Conservation (phyloP, 37 sponge, comb jelly and placozoan genomes). For the Haliclona indistincta region DNA sequence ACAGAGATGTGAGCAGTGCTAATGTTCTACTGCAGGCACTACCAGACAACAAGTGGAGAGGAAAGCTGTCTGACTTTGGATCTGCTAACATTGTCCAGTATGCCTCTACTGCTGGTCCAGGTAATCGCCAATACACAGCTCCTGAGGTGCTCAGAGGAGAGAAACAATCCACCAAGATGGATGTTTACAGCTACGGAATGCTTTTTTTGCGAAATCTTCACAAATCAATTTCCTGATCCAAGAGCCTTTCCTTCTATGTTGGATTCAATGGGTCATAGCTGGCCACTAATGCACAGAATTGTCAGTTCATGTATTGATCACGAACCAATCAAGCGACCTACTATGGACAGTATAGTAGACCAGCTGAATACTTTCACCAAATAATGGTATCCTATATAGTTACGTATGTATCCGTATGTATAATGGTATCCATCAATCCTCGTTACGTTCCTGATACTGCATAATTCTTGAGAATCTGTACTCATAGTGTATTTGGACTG, state of each 20-base stretch:
- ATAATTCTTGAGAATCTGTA: too few species aligned
- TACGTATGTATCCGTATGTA: too few species aligned
- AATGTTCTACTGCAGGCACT: constrained; percentile 65
- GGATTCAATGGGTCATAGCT: neutral
- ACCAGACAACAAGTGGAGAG: constrained; percentile 22
- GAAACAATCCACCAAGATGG: constrained; percentile 59
- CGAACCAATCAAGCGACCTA: constrained; percentile 5
- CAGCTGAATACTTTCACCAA: too few species aligned
- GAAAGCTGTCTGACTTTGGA: constrained; percentile 83
- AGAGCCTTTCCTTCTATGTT: too few species aligned
- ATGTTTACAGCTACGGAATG: constrained; percentile 73
- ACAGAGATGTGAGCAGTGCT: constrained; percentile 82
- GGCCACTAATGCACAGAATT: neutral
- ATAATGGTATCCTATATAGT: too few species aligned
- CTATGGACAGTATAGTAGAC: neutral
- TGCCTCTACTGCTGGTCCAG: constrained; percentile 46
- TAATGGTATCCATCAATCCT: too few species aligned
- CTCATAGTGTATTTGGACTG: too few species aligned
- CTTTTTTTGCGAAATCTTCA: constrained; percentile 43
- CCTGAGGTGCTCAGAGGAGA: constrained; percentile 47
- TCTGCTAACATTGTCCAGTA: constrained; percentile 68
- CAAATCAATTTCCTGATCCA: constrained; percentile 25
- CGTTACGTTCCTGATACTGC: too few species aligned
- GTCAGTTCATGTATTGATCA: neutral
- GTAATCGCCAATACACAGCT: constrained; percentile 69